Conservation (phyloP, 2,113 vertebrate genomes). For the Onychostoma macrolepis region DNA sequence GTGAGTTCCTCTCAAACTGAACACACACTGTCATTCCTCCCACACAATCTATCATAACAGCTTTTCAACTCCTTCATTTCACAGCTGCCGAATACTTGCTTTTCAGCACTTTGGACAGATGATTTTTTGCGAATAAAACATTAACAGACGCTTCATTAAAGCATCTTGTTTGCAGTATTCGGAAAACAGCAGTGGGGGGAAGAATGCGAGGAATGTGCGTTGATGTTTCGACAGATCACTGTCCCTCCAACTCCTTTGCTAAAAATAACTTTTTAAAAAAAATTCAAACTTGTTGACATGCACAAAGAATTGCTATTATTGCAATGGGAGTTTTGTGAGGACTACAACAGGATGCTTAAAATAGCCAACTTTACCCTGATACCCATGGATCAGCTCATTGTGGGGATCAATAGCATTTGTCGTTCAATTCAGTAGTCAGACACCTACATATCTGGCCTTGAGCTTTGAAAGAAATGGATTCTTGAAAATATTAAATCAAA, state of each 20-base stretch:
- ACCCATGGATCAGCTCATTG: constrained; percentile 45
- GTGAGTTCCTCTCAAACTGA: constrained; percentile 6
- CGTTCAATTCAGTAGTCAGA: neutral
- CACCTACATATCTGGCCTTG: neutral
- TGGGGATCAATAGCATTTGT: neutral
- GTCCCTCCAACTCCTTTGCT: constrained; percentile 11
- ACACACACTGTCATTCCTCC: constrained; percentile 25
- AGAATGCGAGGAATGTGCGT: constrained; percentile 58
- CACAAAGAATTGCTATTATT: constrained; percentile 46
- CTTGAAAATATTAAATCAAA: neutral
- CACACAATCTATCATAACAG: constrained; percentile 37
- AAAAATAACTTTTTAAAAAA: constrained; percentile 51
- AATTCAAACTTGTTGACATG: constrained; percentile 12
- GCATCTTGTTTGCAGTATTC: neutral
- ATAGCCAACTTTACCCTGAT: constrained; percentile 37
- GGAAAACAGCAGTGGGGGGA: constrained; percentile 21
- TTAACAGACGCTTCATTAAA: constrained; percentile 27
- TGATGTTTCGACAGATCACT: constrained; percentile 54
- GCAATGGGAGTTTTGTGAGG: neutral
- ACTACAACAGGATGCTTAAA: constrained; percentile 28
- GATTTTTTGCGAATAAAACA: constrained; percentile 27
- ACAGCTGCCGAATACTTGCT: constrained; percentile 41
- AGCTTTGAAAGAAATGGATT: neutral
- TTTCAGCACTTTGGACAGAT: constrained; percentile 15
- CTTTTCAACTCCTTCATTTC: constrained; percentile 33